Evolutionary conservation across 2,888 invertebrate genomes (phyloP).

Genomic region (Luffia ferchaultella): DNA sequence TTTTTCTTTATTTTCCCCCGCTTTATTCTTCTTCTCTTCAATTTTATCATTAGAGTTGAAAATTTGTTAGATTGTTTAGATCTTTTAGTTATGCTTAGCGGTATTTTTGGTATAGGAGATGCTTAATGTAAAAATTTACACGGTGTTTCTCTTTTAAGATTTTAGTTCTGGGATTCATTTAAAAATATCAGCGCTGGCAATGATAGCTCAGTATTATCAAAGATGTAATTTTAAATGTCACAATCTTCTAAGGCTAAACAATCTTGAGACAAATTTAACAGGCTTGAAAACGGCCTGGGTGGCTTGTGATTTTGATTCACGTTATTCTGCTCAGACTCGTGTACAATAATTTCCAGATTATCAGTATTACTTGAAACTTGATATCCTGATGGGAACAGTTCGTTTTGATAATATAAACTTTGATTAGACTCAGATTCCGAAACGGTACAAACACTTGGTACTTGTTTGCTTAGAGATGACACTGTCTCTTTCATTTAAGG

Average conservation of each 20-base stretch:
- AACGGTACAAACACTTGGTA: constrained; percentile 7
- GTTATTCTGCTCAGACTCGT: constrained; percentile 11
- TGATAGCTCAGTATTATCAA: constrained; percentile 2
- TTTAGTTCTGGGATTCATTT: constrained; percentile 7
- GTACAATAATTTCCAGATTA: neutral
- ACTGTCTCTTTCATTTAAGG: constrained; percentile 6
- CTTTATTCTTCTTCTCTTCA: constrained; percentile 9
- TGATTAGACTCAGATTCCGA: constrained; percentile 8
- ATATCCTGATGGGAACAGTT: constrained; percentile 7
- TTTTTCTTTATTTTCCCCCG: constrained; percentile 7
- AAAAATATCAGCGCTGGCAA: constrained; percentile 9
- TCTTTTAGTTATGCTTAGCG: constrained; percentile 4
- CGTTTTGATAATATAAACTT: constrained; percentile 4
- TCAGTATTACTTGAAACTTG: constrained; percentile 9
- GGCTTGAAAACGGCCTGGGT: constrained; percentile 8
- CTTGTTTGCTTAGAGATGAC: constrained; percentile 9
- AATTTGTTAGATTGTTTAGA: constrained; percentile 7
- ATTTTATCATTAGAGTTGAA: constrained; percentile 8
- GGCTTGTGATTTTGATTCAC: constrained; percentile 5
- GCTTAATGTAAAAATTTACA: neutral
- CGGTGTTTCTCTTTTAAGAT: neutral
- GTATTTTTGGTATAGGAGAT: constrained; percentile 2
- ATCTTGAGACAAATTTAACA: constrained; percentile 12
- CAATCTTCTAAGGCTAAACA: constrained; percentile 4
- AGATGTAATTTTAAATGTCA: constrained; percentile 4